These are phyloP conservation scores for Melanotaenia duboulayi DNA, from an alignment of 2,113 vertebrate genomes.

Conservation along the genomic window DNA sequence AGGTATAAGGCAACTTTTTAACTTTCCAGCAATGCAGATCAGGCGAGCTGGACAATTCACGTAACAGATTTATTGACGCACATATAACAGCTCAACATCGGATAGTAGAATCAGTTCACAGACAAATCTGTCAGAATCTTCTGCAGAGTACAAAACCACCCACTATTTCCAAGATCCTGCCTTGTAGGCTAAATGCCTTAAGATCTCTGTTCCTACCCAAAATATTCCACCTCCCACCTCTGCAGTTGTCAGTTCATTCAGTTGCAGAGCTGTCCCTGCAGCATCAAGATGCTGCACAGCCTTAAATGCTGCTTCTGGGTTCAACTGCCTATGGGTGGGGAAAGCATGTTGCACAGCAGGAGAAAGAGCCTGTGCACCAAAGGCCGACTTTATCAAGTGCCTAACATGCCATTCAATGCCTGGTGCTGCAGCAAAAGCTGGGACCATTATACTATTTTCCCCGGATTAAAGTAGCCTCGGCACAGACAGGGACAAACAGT, in stretches of 20 bases:
- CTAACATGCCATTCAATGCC: conserved; percentile 43
- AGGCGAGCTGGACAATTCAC: too few species aligned
- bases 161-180: background rate
- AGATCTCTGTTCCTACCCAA: background rate
- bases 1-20: too few species aligned
- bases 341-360: conserved; percentile 36
- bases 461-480: conserved; percentile 25
- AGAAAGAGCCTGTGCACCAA: conserved; percentile 32
- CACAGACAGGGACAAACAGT: conserved; percentile 16
- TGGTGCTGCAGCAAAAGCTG: conserved; percentile 17
- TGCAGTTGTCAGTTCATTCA: background rate
- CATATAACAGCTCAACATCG: background rate
- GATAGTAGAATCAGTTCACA: background rate
- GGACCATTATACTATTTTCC: conserved; percentile 48
- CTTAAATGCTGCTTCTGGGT: background rate
- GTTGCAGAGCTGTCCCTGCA: background rate
- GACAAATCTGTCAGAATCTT: background rate
- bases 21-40: too few species aligned
- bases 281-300: background rate
- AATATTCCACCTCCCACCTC: conserved; percentile 30
- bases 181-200: conserved; percentile 19
- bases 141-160: background rate
- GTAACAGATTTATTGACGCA: background rate
- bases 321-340: conserved; percentile 23
- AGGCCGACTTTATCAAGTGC: conserved; percentile 58